Evolutionary conservation across 2,888 invertebrate species (phyloP).

Genomic region (Nymphalis polychloros): DNA sequence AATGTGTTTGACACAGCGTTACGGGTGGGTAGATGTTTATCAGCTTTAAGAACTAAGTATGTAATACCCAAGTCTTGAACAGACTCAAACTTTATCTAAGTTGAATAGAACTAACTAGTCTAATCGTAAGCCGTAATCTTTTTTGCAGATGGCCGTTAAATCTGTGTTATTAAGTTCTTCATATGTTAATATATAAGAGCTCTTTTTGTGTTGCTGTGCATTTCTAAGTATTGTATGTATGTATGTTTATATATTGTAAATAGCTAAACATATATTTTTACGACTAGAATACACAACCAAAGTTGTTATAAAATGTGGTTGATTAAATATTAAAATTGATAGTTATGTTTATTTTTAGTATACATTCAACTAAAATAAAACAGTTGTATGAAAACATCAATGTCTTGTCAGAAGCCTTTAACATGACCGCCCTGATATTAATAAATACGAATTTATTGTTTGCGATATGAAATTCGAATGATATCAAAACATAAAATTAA

Average conservation of each 20-base stretch:
- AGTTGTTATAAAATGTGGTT: conserved; percentile 83
- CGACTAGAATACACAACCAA: conserved; percentile 83
- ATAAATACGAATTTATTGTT: conserved; percentile 73
- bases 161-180: conserved; percentile 80
- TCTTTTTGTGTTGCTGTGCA: conserved; percentile 79
- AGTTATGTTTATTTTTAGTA: conserved; percentile 78
- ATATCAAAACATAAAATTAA: conserved; percentile 44
- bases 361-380: conserved; percentile 63
- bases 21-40: conserved; percentile 48
- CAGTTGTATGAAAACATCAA: conserved; percentile 66
- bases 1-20: conserved; percentile 48
- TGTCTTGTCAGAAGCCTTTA: conserved; percentile 69
- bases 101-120: conserved; percentile 61
- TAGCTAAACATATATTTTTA: conserved; percentile 82
- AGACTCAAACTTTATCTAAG: conserved; percentile 43
- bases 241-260: conserved; percentile 81
- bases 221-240: conserved; percentile 83
- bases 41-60: conserved; percentile 48
- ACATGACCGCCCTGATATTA: conserved; percentile 79
- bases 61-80: conserved; percentile 44
- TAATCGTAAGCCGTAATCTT: conserved; percentile 57
- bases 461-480: conserved; percentile 56
- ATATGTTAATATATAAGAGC: conserved; percentile 69
- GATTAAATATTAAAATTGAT: conserved; percentile 78
- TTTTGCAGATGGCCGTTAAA: conserved; percentile 71